Evolutionary conservation across 2,113 vertebrate genomes (phyloP).

Genomic region (Tretioscincus oriximinensis): DNA sequence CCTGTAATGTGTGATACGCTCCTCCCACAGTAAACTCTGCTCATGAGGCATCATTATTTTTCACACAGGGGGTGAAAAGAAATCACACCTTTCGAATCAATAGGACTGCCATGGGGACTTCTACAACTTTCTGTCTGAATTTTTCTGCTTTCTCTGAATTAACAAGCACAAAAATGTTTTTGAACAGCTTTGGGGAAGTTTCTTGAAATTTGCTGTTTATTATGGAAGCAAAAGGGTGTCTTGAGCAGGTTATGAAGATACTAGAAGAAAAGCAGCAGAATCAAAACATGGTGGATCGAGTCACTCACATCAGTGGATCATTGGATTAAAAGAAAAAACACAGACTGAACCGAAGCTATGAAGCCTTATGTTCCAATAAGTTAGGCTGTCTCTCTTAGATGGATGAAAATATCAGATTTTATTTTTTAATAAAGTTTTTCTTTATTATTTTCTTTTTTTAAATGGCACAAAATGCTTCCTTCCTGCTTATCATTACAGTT

Average conservation of each 20-base stretch:
- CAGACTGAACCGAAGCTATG: background rate
- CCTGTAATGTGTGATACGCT: constrained; percentile 2
- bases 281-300: background rate
- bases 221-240: background rate
- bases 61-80: background rate
- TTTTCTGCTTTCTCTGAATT: background rate
- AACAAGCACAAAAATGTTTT: background rate
- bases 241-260: background rate
- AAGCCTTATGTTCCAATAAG: background rate
- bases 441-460: background rate
- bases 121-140: background rate
- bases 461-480: constrained; percentile 1
- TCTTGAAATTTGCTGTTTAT: background rate
- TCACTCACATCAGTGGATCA: background rate
- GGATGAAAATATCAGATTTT: constrained; percentile 3
- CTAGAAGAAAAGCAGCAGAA: background rate
- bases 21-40: background rate
- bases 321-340: background rate
- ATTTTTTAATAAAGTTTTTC: background rate
- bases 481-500: background rate
- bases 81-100: constrained; percentile 27
- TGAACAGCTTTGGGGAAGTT: background rate
- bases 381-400: background rate
- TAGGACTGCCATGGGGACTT: constrained; percentile 20
- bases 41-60: constrained; percentile 23